Percentiles rank a stretch among this genome's conserved stretches.
phyloP scores from a whole-genome alignment of 1,140 invertebrate genomes.

The Brachionus calyciflorus region DNA sequence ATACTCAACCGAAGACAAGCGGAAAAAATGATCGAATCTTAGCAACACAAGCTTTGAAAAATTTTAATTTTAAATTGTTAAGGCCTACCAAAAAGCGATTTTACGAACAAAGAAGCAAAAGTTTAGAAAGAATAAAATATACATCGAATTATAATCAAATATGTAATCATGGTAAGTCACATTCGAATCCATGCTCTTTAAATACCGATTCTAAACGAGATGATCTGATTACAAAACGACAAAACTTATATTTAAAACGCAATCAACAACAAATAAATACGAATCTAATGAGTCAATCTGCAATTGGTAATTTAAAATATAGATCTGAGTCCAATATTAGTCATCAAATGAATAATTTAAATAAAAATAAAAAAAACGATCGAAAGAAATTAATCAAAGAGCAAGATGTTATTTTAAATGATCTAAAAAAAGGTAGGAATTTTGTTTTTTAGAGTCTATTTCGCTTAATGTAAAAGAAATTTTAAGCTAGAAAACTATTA shows the following conservation, averaged over 20 bases:
- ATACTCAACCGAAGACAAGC: not conserved
- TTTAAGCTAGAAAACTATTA: too few relatives aligned
- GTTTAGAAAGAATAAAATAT: slow-evolving; percentile 30
- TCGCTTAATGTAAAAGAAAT: too few relatives aligned
- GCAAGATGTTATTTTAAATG: not conserved
- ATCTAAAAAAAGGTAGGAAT: slow-evolving; percentile 1
- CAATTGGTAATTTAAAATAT: not conserved
- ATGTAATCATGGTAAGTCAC: not conserved
- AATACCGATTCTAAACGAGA: not conserved
- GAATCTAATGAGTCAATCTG: not conserved
- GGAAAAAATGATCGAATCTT: not conserved
- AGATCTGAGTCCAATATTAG: slow-evolving; percentile 7
- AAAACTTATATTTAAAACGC: slow-evolving; percentile 26
- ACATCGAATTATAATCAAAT: not conserved
- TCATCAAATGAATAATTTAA: not conserved
- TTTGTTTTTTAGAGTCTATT: not conserved
- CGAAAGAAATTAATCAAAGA: not conserved
- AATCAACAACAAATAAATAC: not conserved
- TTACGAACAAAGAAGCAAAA: slow-evolving; percentile 26
- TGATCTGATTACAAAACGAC: not conserved
- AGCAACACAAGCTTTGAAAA: not conserved
- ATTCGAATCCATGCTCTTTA: slow-evolving; percentile 12
- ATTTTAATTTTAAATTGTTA: not conserved
- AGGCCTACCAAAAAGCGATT: slow-evolving; percentile 23
- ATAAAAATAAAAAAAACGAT: not conserved